These are phyloP conservation scores for Chiloscyllium punctatum DNA, from an alignment of 2,797 vertebrate genomes.

Conservation along the genomic window DNA sequence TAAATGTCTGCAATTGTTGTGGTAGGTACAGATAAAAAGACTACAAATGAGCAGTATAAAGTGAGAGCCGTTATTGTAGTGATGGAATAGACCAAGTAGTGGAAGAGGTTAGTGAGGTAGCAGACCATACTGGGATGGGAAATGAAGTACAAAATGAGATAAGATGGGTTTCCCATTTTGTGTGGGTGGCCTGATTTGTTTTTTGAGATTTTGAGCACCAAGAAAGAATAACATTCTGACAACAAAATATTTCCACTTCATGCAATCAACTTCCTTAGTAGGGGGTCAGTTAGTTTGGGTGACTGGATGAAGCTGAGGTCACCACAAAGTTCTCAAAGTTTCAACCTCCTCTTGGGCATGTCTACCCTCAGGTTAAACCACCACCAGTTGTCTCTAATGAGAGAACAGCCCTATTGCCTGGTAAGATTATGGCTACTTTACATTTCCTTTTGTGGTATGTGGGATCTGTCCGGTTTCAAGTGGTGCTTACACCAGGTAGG, in stretches of 20 bases:
- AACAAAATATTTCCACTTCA: neutral
- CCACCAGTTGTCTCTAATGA: too few species aligned
- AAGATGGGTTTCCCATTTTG: neutral
- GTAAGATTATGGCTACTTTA: too few species aligned
- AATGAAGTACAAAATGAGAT: neutral
- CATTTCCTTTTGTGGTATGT: neutral
- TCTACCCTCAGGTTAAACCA: too few species aligned
- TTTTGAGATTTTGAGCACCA: neutral
- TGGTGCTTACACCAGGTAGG: neutral
- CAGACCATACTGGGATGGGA: neutral
- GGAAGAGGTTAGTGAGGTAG: neutral
- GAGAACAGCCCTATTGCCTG: too few species aligned
- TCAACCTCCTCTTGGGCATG: too few species aligned
- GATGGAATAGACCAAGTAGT: neutral
- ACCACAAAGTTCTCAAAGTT: too few species aligned
- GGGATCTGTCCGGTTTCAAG: neutral
- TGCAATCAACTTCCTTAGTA: neutral
- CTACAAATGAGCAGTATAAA: neutral
- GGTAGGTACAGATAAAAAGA: neutral
- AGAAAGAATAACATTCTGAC: neutral
- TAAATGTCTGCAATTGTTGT: neutral
- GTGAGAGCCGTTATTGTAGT: too few species aligned
- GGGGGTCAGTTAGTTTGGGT: too few species aligned
- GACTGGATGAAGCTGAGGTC: too few species aligned
- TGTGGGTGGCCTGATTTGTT: neutral